A percentile compares a stretch with the other conserved stretches of the same genome.
Evolutionary conservation across 2,797 vertebrate species (phyloP).

Genomic region (Falco cherrug): DNA sequence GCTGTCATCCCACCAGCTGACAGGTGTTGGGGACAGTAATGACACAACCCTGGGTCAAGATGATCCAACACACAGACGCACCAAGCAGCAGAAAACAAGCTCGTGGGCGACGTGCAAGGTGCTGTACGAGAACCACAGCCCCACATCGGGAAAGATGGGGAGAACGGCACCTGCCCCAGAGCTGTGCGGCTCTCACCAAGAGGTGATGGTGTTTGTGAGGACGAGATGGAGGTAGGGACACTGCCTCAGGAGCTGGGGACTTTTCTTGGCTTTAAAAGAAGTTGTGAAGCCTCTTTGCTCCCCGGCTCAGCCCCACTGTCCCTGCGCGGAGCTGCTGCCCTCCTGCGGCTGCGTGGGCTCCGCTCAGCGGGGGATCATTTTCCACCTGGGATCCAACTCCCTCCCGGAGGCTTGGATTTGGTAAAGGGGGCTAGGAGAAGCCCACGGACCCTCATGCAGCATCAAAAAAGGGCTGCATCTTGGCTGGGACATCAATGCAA

Average conservation of each 20-base stretch:
- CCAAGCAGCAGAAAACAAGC: neutral
- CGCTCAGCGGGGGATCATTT: accelerated
- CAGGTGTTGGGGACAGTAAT: neutral
- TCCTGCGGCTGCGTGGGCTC: neutral
- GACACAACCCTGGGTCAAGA: neutral
- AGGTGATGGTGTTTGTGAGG: neutral
- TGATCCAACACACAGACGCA: neutral
- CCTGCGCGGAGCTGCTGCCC: neutral
- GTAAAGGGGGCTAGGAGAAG: neutral
- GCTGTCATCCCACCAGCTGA: accelerated
- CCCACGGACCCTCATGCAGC: neutral
- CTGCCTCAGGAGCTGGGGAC: neutral
- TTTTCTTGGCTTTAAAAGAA: neutral
- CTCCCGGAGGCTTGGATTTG: neutral
- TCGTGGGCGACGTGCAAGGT: too few species aligned
- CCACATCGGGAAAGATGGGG: neutral
- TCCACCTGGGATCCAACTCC: accelerated
- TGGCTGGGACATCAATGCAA: neutral
- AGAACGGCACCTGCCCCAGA: neutral
- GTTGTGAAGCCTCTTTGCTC: neutral
- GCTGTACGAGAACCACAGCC: neutral
- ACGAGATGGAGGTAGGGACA: neutral
- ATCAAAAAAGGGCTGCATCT: neutral
- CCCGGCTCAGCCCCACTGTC: neutral
- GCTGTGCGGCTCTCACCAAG: neutral